Conservation (phyloP, 2,797 vertebrate species). For the Steatocranus sp. region DNA sequence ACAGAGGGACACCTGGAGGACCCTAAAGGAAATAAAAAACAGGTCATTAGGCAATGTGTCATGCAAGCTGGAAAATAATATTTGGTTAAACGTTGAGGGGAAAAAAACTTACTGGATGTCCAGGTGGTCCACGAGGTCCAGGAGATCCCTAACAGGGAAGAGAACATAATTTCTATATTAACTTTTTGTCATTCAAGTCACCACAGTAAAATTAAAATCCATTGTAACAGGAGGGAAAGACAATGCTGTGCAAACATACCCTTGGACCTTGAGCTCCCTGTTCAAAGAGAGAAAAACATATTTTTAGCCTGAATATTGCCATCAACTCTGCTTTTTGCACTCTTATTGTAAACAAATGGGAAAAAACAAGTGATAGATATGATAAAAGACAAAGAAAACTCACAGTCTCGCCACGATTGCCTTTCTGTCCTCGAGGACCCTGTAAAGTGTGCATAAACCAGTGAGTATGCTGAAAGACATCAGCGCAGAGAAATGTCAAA, state of each 20-base stretch:
- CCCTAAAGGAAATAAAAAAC: conserved; percentile 74
- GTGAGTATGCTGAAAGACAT: neutral
- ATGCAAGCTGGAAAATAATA: neutral
- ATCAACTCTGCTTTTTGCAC: neutral
- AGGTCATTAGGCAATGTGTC: neutral
- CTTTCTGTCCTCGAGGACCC: conserved; percentile 90
- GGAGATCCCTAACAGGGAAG: conserved; percentile 81
- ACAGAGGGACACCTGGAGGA: conserved; percentile 69
- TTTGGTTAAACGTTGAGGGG: neutral
- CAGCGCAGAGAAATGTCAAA: neutral
- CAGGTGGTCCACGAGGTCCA: conserved; percentile 87
- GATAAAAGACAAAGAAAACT: conserved; percentile 43
- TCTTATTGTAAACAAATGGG: neutral
- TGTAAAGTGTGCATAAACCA: conserved; percentile 40
- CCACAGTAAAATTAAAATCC: neutral
- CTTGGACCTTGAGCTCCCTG: conserved; percentile 90
- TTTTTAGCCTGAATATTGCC: neutral
- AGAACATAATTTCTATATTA: neutral
- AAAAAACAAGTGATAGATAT: neutral
- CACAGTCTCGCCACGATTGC: conserved; percentile 85
- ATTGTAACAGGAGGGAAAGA: neutral
- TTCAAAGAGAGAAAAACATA: conserved; percentile 15
- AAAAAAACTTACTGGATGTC: conserved; percentile 81
- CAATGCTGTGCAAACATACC: conserved; percentile 73
- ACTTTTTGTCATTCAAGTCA: neutral